Evolutionary conservation across 2,113 vertebrate species (phyloP), one percentile per base, ranked within the genome.

Genomic region (Clarias macrocephalus): DNA sequence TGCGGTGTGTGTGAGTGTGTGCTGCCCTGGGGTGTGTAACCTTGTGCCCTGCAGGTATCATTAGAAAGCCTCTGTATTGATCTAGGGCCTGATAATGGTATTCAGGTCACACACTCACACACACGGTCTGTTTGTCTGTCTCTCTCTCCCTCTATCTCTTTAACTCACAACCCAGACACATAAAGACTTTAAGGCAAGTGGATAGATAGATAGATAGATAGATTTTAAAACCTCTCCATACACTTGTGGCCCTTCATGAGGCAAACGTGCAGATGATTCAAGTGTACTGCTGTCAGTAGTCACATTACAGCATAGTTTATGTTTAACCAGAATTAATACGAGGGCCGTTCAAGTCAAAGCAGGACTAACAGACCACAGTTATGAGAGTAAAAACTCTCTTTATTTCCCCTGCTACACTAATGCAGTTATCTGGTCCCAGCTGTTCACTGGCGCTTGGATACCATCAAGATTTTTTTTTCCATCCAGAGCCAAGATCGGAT

Each of bases 21-120:
- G 90, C 91, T 94, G 92, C 92, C 94, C 93, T 65, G 83, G 93
- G 94, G 94, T 94, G 87, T 86, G 90, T 91, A 91, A 93, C 93
- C 94, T 92, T 77, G 90, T 94, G 94, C 94, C 95, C 95, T 95
- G 94, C 93, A 95, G 95, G 94, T 93, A 95, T 95, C 94, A 95
- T 95, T 95, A 95, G 92, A 93, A 90, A 92, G 93, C 89, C 92
- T 90, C 93, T 94, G 94, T 95, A 96, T 95, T 94, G 94, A 96
- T 95, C 93, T 92, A 90, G 79, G 87, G 90, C 75, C 92, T 92
- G 92, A 89, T 95, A 93, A 94, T 94, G 92, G 87, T 89, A 92
- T 94, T 92, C 91, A 92, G 91, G 88, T 90, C 93, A 85, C 88
- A 91, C 91, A 93, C 37, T 93, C n/a, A 65, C 57, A 52, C 63